Conservation (phyloP, 2,113 vertebrate species). For the Xenus cinereus region DNA sequence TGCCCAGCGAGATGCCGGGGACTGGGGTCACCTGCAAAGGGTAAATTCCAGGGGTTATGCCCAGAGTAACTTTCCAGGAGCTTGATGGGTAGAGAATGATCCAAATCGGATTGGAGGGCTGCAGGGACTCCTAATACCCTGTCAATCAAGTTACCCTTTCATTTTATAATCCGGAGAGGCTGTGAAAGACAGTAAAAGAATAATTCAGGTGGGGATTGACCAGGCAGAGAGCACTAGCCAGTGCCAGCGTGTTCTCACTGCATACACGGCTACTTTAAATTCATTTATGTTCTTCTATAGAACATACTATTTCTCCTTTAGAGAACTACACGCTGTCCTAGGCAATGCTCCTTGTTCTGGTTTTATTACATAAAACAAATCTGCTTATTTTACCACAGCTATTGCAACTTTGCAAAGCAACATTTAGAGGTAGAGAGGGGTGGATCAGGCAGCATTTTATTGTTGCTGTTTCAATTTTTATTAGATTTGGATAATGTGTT, state of each 20-base stretch:
- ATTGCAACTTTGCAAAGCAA: accelerated
- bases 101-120: background rate
- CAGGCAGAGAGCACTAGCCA: background rate
- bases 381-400: background rate
- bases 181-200: background rate
- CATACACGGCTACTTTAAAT: background rate
- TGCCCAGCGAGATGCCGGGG: background rate
- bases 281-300: background rate
- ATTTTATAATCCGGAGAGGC: background rate
- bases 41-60: background rate
- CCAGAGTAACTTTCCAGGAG: background rate
- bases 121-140: background rate
- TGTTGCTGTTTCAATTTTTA: background rate
- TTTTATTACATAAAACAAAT: accelerated
- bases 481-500: background rate
- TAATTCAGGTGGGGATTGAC: background rate
- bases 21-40: background rate
- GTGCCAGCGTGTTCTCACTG: background rate
- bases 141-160: background rate
- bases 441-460: background rate
- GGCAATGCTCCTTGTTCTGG: background rate
- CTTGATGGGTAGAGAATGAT: background rate
- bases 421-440: background rate
- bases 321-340: accelerated
- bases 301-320: background rate